Conservation (phyloP, 2,797 vertebrate species). For the Thaleichthys pacificus region DNA sequence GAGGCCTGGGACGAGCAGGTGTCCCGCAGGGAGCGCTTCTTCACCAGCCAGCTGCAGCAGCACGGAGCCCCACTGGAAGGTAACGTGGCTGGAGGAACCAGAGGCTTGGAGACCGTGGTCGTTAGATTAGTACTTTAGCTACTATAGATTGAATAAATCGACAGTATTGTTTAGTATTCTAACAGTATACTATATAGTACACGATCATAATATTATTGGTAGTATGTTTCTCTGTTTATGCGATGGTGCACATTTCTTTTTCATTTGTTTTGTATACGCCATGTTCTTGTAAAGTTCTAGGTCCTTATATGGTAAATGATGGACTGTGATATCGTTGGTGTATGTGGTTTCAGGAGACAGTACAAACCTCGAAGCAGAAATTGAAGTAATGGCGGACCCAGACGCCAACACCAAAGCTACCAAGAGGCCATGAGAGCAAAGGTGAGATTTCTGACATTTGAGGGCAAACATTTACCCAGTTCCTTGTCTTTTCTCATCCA, state of each 20-base stretch:
- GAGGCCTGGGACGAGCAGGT: slow-evolving; percentile 85
- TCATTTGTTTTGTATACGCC: too few species aligned
- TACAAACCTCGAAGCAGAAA: slow-evolving; percentile 51
- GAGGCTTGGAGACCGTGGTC: not conserved
- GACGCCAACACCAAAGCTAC: slow-evolving; percentile 37
- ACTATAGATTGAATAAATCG: too few species aligned
- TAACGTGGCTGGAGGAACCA: slow-evolving; percentile 24
- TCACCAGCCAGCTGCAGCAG: slow-evolving; percentile 79
- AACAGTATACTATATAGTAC: not conserved
- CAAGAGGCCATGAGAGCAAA: slow-evolving; percentile 7
- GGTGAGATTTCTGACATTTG: not conserved
- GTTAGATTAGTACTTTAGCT: not conserved
- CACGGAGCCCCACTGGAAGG: slow-evolving; percentile 55
- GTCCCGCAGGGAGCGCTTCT: slow-evolving; percentile 75
- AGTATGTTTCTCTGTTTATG: not conserved
- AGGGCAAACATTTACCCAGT: too few species aligned
- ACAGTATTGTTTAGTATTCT: not conserved
- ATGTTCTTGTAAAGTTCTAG: too few species aligned
- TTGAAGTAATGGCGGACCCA: slow-evolving; percentile 60
- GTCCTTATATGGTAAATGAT: too few species aligned
- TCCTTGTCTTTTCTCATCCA: too few species aligned
- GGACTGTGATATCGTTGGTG: not conserved
- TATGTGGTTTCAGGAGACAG: slow-evolving; percentile 15
- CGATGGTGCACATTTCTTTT: too few species aligned
- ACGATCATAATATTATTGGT: not conserved